Evolutionary conservation across 2,797 vertebrate genomes (phyloP).

Genomic region (Streptopelia turtur): DNA sequence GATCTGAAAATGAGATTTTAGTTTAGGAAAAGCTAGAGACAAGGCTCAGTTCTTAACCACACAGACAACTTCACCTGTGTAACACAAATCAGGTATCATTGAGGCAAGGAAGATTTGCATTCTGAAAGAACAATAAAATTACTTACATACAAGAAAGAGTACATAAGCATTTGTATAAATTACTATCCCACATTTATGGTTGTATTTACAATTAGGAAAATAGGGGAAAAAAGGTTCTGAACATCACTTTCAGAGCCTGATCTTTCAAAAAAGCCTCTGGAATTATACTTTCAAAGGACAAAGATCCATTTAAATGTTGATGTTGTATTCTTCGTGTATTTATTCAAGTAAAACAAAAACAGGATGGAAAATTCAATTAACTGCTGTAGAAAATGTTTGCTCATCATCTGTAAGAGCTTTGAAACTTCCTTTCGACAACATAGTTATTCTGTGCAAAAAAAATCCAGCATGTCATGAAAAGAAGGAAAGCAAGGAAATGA

Average conservation of each 20-base stretch:
- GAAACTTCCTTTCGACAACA: not conserved
- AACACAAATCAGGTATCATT: not conserved
- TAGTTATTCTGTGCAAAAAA: not conserved
- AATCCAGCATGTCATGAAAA: not conserved
- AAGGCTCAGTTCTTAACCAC: not conserved
- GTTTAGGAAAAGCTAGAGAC: not conserved
- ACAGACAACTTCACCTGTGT: not conserved
- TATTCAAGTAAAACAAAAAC: not conserved
- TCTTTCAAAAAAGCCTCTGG: not conserved
- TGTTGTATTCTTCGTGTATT: not conserved
- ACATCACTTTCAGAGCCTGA: not conserved
- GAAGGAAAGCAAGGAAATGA: not conserved
- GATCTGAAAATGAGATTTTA: not conserved
- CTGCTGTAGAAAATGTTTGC: not conserved
- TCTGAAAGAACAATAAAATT: not conserved
- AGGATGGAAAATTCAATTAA: not conserved
- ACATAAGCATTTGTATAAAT: not conserved
- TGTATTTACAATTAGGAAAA: not conserved
- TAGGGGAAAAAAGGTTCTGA: fast-evolving
- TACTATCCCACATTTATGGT: not conserved
- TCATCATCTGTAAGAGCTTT: not conserved
- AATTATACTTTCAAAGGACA: not conserved
- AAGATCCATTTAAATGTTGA: not conserved
- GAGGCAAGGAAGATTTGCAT: not conserved
- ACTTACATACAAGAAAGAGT: not conserved